Evolutionary conservation across 2,113 vertebrate genomes (phyloP).

Genomic region (Sinocyclocheilus maitianheensis): DNA sequence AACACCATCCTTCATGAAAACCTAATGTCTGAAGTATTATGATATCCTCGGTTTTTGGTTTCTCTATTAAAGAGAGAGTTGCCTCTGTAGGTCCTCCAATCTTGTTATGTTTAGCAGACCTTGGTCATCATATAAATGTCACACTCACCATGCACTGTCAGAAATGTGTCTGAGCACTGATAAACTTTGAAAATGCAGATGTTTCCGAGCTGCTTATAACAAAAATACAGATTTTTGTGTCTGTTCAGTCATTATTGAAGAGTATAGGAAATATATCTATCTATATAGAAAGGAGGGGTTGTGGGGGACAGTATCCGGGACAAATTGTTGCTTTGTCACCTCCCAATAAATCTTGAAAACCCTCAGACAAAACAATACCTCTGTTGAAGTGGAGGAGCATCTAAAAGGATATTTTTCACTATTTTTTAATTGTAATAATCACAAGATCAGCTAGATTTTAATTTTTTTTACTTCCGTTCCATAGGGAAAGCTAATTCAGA

Average conservation of each 20-base stretch:
- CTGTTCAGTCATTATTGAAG: conserved; percentile 7
- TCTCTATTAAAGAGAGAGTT: conserved; percentile 62
- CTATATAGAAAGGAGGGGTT: conserved; percentile 4
- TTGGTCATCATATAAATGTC: conserved; percentile 28
- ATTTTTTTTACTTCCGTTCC: not conserved
- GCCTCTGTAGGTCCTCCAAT: conserved; percentile 54
- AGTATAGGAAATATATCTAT: not conserved
- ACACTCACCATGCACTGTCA: conserved; percentile 44
- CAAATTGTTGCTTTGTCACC: conserved; percentile 17
- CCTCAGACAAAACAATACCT: not conserved
- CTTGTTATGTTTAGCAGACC: conserved; percentile 46
- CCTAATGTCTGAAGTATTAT: conserved; percentile 60
- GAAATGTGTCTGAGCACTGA: conserved; percentile 7
- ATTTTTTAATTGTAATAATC: not conserved
- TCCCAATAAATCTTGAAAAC: conserved; percentile 10
- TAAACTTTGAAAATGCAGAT: conserved; percentile 18
- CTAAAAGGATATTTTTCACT: not conserved
- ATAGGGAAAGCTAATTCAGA: not conserved
- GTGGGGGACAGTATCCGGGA: not conserved
- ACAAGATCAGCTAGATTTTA: not conserved
- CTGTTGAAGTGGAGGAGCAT: conserved; percentile 16
- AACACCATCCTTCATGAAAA: conserved; percentile 54
- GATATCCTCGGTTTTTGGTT: conserved; percentile 54
- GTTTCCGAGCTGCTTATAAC: conserved; percentile 12
- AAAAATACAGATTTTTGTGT: conserved; percentile 6